Evolutionary conservation across 92 coral and sea anemone genomes (phyloP), one percentile per base, ranked within the genome.

Genomic region (Phenganax subtilis): DNA sequence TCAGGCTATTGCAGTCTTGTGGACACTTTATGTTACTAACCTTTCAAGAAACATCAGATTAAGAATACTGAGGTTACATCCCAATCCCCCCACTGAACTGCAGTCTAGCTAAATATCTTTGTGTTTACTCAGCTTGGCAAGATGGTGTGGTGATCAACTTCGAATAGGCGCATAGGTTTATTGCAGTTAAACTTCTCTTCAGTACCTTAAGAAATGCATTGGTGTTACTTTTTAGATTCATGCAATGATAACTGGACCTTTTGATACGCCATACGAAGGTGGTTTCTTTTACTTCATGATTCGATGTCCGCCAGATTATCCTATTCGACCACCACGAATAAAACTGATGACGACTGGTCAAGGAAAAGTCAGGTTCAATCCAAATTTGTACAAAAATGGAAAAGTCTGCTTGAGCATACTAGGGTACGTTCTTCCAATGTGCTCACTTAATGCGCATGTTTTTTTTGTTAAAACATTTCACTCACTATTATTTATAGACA

Each of bases 241-340:
- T 80, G 98, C 98, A 10, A 76, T 94, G 66, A 94, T 94, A 85
- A 94, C 98, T 14, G 98, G 98, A 20, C 98, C 98, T 27, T 94
- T 94, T 81, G 98, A 94, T 75, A 94, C 98, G 0, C 98, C 98
- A 12, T 94, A 94, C n/a, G 98, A 94, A 67, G 98, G 98, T 25
- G 98, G 98, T 1, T 94, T 94, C 84, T 94, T 88, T 75, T 91
- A 91, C 87, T 94, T 94, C 85, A 44, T 94, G 85, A 94, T 94
- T 55, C 97, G 98, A 56, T 94, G 98, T 80, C 98, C 98, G 1
- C 98, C 98, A 10, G 98, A 94, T 81, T 94, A 94, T 70, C 98
- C 98, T 51, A 94, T 94, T 66, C 87, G 93, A 88, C 98, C 98
- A 4, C 98, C 98, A 9, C 88, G 98, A 59, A 97, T 94, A 51